A percentile compares a stretch with the other conserved stretches of the same genome.
phyloP scores from a whole-genome alignment of 2,888 invertebrate species.

The Tipula helvola region DNA sequence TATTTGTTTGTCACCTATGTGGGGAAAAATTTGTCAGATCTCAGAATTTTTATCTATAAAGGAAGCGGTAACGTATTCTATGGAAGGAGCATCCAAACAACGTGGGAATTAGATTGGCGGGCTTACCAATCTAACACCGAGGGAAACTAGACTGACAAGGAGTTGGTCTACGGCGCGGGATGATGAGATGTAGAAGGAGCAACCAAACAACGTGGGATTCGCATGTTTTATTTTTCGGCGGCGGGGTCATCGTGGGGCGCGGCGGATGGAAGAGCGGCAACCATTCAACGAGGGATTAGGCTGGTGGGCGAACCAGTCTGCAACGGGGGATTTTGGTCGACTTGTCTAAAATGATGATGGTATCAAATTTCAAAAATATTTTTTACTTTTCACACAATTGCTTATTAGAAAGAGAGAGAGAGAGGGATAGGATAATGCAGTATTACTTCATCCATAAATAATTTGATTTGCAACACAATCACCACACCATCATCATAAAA shows the following conservation, averaged over 20 bases:
- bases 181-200: neutral
- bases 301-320: neutral
- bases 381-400: neutral
- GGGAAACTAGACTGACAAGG: neutral
- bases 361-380: neutral
- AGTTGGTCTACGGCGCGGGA: neutral
- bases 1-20: neutral
- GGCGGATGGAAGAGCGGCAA: neutral
- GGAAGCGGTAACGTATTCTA: neutral
- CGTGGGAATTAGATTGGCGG: conserved; percentile 7
- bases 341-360: neutral
- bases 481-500: neutral
- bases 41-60: neutral
- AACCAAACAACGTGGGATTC: neutral
- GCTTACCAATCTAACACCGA: neutral
- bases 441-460: neutral
- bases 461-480: neutral
- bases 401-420: neutral
- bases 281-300: neutral
- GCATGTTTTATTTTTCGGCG: neutral
- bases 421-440: neutral
- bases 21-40: neutral
- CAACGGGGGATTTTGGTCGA: neutral
- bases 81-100: conserved; percentile 7
- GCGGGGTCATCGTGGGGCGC: neutral